phyloP scores from a whole-genome alignment of 2,888 invertebrate genomes.

The Pachycephus smyrnensis region DNA sequence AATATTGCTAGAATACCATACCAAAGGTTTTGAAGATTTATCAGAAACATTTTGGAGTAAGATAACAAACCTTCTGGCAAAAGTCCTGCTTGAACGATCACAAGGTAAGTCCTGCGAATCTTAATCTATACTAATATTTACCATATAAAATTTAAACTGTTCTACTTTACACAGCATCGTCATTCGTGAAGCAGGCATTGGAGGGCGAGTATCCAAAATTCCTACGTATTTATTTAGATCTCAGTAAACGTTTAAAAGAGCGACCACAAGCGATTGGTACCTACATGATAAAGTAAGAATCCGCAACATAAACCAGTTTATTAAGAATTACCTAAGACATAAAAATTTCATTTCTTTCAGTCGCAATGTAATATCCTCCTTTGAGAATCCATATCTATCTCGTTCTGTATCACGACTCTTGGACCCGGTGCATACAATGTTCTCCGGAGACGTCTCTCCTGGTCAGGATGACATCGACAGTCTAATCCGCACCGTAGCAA shows the following conservation, averaged over 20 bases:
- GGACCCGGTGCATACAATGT: slow-evolving; percentile 88
- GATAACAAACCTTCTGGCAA: slow-evolving; percentile 67
- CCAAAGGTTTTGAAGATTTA: slow-evolving; percentile 51
- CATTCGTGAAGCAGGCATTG: slow-evolving; percentile 81
- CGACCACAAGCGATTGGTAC: slow-evolving; percentile 56
- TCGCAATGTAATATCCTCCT: slow-evolving; percentile 74
- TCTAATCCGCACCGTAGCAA: slow-evolving; percentile 76
- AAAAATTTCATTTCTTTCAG: slow-evolving; percentile 49
- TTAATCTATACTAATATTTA: too few species aligned
- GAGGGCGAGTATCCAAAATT: slow-evolving; percentile 91
- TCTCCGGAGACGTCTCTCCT: slow-evolving; percentile 77
- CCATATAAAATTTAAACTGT: neutral
- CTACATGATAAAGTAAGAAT: slow-evolving; percentile 71
- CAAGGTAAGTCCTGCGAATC: slow-evolving; percentile 54
- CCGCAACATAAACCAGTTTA: slow-evolving; percentile 8
- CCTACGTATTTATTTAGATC: slow-evolving; percentile 83
- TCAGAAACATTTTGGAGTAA: slow-evolving; percentile 73
- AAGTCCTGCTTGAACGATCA: slow-evolving; percentile 67
- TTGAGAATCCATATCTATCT: slow-evolving; percentile 88
- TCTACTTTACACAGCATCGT: slow-evolving; percentile 57
- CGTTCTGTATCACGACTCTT: slow-evolving; percentile 85
- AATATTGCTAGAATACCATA: slow-evolving; percentile 55
- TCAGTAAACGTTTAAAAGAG: slow-evolving; percentile 76
- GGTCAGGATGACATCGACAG: slow-evolving; percentile 82
- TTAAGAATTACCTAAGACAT: slow-evolving; percentile 2